Conservation (phyloP, 2,797 vertebrate species). For the Parambassis ranga region DNA sequence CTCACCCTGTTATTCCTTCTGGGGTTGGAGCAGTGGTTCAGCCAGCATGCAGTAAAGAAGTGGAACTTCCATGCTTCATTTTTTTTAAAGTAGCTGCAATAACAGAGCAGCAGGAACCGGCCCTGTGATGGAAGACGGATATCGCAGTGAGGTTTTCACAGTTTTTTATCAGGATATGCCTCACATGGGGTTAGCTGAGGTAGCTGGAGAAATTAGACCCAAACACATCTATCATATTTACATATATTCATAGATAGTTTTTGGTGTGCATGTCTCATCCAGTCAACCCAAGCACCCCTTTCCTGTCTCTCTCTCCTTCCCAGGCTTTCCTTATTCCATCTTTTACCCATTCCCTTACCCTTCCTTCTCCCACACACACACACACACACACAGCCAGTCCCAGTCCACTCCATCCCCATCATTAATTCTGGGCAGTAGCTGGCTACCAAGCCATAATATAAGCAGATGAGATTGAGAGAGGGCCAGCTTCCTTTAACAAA, state of each 20-base stretch:
- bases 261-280: constrained; percentile 51
- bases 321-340: neutral
- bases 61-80: constrained; percentile 38
- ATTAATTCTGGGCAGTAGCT: constrained; percentile 70
- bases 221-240: constrained; percentile 72
- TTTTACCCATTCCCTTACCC: neutral
- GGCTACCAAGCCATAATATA: constrained; percentile 67
- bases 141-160: constrained; percentile 38
- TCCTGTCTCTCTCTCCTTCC: neutral
- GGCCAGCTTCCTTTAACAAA: constrained; percentile 73
- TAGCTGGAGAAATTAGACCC: constrained; percentile 66
- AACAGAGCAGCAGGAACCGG: constrained; percentile 39
- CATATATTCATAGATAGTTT: constrained; percentile 67
- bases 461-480: constrained; percentile 76
- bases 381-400: neutral
- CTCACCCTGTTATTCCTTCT: constrained; percentile 14
- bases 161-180: constrained; percentile 62
- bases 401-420: constrained; percentile 19
- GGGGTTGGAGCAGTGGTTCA: constrained; percentile 31
- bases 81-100: constrained; percentile 50
- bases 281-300: constrained; percentile 46
- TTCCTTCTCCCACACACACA: neutral
- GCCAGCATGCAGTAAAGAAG: constrained; percentile 24
- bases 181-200: constrained; percentile 61
- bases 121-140: constrained; percentile 48